These are phyloP conservation scores for Bactericera cockerelli DNA, from an alignment of 1,140 invertebrate species.

Conservation along the genomic window DNA sequence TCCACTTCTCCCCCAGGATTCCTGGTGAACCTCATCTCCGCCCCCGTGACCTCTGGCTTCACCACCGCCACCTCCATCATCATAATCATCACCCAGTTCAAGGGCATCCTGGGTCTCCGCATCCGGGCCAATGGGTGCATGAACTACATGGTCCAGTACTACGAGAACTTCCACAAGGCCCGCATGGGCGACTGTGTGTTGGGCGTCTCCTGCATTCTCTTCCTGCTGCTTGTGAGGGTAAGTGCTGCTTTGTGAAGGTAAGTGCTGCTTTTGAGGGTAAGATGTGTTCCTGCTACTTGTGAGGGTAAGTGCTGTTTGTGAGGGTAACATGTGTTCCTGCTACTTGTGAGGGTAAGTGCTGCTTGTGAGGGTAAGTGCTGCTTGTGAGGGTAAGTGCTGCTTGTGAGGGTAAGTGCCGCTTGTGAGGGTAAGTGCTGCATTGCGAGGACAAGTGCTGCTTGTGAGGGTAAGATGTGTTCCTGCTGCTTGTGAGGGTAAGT, in stretches of 20 bases:
- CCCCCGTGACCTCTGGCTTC: conserved; percentile 81
- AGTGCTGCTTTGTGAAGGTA: not conserved
- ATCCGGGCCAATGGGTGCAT: conserved; percentile 55
- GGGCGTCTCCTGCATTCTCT: conserved; percentile 49
- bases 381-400: too few species aligned
- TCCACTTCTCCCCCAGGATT: too few species aligned
- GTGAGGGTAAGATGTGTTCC: too few species aligned
- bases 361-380: conserved; percentile 16
- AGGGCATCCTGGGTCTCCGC: conserved; percentile 58
- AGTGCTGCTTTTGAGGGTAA: too few species aligned
- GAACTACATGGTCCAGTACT: conserved; percentile 46
- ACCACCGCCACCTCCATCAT: conserved; percentile 84
- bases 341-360: conserved; percentile 41
- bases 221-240: conserved; percentile 52
- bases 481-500: too few species aligned
- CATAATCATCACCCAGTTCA: conserved; percentile 77
- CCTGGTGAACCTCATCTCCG: conserved; percentile 81
- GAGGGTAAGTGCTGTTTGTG: too few species aligned
- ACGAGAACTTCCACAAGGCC: conserved; percentile 41
- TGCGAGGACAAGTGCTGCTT: too few species aligned
- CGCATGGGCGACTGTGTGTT: conserved; percentile 47
- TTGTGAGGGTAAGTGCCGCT: too few species aligned
- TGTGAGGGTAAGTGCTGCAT: too few species aligned
- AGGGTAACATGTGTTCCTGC: conserved; percentile 39
- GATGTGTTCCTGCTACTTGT: too few species aligned